Evolutionary conservation across 2,797 vertebrate genomes (phyloP).

Genomic region (Premnoplex brunnescens): DNA sequence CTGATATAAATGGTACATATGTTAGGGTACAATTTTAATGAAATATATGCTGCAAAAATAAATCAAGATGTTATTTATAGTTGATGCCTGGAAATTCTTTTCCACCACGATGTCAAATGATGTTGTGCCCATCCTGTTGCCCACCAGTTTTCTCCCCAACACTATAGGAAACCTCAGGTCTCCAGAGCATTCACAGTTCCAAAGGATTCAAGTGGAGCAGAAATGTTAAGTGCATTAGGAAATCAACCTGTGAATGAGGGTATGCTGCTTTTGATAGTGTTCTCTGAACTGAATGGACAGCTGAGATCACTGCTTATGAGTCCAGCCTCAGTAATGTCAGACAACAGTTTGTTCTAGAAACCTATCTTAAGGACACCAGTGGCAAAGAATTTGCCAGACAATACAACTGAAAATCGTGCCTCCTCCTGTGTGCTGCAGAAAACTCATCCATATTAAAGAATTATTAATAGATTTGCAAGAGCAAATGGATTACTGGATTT

Average conservation of each 20-base stretch:
- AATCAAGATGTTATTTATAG: background rate
- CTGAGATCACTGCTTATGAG: background rate
- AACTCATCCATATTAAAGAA: background rate
- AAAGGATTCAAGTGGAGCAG: background rate
- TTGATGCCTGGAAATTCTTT: background rate
- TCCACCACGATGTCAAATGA: rapidly evolving
- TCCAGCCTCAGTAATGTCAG: rapidly evolving
- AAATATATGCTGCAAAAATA: background rate
- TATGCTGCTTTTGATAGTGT: background rate
- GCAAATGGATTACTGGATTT: background rate
- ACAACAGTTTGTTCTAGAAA: background rate
- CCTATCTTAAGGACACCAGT: background rate
- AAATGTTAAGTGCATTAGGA: background rate
- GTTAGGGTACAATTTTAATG: background rate
- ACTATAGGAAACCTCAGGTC: background rate
- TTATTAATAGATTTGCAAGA: background rate
- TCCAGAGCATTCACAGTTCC: background rate
- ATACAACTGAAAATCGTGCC: background rate
- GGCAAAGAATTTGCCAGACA: background rate
- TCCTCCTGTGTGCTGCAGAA: background rate
- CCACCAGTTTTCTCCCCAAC: background rate
- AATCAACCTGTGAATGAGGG: background rate
- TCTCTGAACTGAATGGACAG: background rate
- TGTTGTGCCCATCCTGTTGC: background rate
- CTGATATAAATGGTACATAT: background rate